phyloP scores from a whole-genome alignment of 2,888 invertebrate species.

The Rhaphigaster nebulosa region DNA sequence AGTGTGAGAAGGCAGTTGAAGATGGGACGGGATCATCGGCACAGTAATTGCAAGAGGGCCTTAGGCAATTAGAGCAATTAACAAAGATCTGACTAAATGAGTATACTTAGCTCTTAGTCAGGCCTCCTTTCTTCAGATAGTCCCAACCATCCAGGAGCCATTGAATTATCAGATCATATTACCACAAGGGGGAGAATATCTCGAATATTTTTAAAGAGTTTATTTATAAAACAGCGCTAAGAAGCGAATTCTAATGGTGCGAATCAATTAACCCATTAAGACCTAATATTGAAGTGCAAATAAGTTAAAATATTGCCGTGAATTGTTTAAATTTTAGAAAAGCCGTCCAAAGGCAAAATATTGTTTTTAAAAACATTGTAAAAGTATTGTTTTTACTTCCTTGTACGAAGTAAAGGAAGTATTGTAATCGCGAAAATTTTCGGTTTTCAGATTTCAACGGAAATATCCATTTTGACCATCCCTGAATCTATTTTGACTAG shows the following conservation, averaged over 20 bases:
- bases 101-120: constrained; percentile 49
- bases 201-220: neutral
- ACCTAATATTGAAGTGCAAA: no score
- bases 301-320: no score
- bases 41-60: neutral
- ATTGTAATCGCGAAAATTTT: no score
- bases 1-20: neutral
- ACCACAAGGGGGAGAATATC: neutral
- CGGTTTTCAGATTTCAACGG: no score
- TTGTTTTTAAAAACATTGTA: no score
- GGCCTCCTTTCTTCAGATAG: neutral
- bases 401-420: no score
- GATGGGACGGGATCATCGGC: neutral
- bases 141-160: neutral
- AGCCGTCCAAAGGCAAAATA: no score
- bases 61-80: constrained; percentile 20
- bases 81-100: neutral
- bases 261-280: neutral
- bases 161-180: neutral
- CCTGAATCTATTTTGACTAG: no score
- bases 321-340: no score
- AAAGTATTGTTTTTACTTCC: no score
- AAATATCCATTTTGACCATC: no score
- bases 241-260: neutral
- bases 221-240: neutral